Conservation (phyloP, 2,888 invertebrate species). For the Helobdella robusta region DNA sequence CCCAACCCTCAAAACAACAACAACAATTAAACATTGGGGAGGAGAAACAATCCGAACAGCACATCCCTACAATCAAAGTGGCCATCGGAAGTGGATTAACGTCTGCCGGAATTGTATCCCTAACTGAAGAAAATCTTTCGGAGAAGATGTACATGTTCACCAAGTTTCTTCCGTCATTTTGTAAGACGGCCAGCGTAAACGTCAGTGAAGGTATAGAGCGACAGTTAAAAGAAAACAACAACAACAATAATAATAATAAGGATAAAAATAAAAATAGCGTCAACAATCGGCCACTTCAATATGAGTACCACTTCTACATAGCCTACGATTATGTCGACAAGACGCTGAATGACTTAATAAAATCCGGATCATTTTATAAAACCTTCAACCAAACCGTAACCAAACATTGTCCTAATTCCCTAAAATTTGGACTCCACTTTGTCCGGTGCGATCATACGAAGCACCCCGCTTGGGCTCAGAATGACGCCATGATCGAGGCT, state of each 20-base stretch:
- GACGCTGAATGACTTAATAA: constrained; percentile 1
- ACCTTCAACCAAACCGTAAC: constrained; percentile 6
- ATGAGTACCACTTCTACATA: constrained; percentile 28
- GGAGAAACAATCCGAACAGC: too few species aligned
- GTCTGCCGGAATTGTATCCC: constrained; percentile 1
- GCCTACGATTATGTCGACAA: constrained; percentile 28
- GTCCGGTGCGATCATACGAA: constrained; percentile 32
- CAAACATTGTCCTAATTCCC: neutral
- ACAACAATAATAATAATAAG: too few species aligned
- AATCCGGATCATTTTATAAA: constrained; percentile 14
- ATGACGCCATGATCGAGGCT: constrained; percentile 37
- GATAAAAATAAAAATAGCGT: too few species aligned
- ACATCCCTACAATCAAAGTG: too few species aligned
- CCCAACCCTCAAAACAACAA: too few species aligned
- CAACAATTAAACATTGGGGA: too few species aligned
- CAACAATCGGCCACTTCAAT: neutral
- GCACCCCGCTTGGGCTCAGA: constrained; percentile 37
- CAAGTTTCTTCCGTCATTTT: constrained; percentile 24
- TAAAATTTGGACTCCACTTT: constrained; percentile 25
- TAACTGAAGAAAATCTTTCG: constrained; percentile 17
- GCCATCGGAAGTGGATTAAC: constrained; percentile 28
- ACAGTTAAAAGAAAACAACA: too few species aligned
- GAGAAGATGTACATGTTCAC: constrained; percentile 23
- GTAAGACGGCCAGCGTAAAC: neutral
- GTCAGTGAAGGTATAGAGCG: too few species aligned